Base-by-base conservation (phyloP, 2,888 invertebrate genomes). In the Celastrina argiolus region DNA sequence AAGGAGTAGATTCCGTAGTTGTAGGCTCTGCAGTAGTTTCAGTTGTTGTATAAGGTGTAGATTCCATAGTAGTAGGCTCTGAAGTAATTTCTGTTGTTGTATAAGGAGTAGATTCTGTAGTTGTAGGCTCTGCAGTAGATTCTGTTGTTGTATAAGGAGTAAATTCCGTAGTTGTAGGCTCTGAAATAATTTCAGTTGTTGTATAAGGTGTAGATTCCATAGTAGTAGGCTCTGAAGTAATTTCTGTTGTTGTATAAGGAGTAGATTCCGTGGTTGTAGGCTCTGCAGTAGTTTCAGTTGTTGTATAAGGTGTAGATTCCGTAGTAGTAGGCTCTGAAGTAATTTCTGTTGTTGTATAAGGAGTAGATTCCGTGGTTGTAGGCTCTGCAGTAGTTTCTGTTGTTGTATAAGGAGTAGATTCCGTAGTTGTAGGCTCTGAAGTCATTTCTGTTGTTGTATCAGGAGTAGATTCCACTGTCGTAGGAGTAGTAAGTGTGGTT, bases 161-260 rank as follows among this genome's bases (percentile, higher is more conserved):
- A 66, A 61, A 14, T 28, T 31, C 41, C 5, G 39, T 51, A 51
- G 64, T 18, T 18, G 58, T 66, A 5, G 66, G 58, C 10, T 71
- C 61, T 39, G 67, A 67, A 14, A 34, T 39, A n/a, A 68, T 39
- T 45, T 34, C 63, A 14, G 69, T 69, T 8, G 59, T 63, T 5
- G 6, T n/a, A 1, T 26, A 14, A 16, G 66, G 58, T 8, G 64
- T 64, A 18, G 69, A 64, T 8, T 64, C 59, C 4, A 28, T 61
- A 45, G 69, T 66, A 8, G 67, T 69, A 2, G 61, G 18, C 36
- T 64, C 45, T 2, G 66, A 58, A 22, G 42, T 51, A 61, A 36
- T 18, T 31, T 64, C 65, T 2, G 70, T 69, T 7, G 70, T 67
- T 18, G 66, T 67, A 14, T 63, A 34, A n/a, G 51, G 31, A 3